phyloP scores from a whole-genome alignment of 2,888 invertebrate species.

The Lasioglossum zephyrum region DNA sequence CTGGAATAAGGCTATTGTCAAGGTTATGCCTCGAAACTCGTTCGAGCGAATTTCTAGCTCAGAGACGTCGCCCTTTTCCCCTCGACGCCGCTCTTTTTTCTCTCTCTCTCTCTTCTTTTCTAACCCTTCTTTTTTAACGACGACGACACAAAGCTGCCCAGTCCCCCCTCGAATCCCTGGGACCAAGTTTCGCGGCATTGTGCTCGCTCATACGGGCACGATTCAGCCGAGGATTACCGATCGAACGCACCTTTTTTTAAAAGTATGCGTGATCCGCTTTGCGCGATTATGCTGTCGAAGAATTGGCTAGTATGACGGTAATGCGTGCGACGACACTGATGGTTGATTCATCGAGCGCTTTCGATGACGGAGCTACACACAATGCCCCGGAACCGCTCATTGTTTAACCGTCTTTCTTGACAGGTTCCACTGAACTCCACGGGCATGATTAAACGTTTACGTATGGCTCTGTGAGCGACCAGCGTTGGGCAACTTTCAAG shows the following conservation, averaged over 20 bases:
- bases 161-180: neutral
- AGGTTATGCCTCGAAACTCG: constrained; percentile 62
- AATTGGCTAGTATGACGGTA: neutral
- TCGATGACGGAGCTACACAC: neutral
- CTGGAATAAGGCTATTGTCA: constrained; percentile 61
- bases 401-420: neutral
- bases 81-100: neutral
- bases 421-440: too few species aligned
- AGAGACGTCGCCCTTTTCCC: neutral
- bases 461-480: too few species aligned
- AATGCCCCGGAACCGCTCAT: neutral
- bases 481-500: too few species aligned
- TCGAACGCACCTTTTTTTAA: constrained; percentile 8
- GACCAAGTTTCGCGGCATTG: constrained; percentile 23
- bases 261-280: neutral
- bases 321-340: neutral
- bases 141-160: constrained; percentile 27
- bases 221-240: constrained; percentile 25
- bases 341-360: neutral
- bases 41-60: constrained; percentile 49
- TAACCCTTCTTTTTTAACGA: neutral
- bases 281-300: neutral
- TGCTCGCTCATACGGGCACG: constrained; percentile 2
- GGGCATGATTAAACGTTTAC: too few species aligned
- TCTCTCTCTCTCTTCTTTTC: neutral